Conservation (phyloP, 2,888 invertebrate genomes). For the Orthonevra nobilis region DNA sequence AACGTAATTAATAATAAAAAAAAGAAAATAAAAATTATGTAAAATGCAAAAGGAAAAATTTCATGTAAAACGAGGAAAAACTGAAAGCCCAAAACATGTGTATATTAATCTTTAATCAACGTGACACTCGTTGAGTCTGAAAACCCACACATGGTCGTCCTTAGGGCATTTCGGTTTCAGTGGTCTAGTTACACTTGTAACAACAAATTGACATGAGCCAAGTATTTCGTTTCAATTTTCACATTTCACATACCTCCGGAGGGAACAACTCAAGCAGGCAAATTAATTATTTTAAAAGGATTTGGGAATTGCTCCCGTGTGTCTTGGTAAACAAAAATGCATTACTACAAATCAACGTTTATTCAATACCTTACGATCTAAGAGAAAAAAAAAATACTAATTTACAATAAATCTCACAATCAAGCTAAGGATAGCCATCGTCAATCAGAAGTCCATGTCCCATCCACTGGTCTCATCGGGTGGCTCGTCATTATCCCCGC, state of each 20-base stretch:
- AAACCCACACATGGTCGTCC: neutral
- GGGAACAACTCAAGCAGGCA: neutral
- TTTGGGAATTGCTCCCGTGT: too few relatives aligned
- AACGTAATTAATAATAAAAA: constrained; percentile 41
- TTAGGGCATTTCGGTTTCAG: constrained; percentile 4
- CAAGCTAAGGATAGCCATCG: neutral
- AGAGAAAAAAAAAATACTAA: constrained; percentile 2
- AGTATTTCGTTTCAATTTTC: neutral
- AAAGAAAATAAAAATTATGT: neutral
- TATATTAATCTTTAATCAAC: constrained; percentile 36
- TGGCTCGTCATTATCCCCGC: constrained; percentile 89
- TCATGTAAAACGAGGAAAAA: neutral
- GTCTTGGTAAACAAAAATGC: too few relatives aligned
- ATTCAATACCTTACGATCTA: constrained; percentile 17
- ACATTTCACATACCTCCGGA: neutral
- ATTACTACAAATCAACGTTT: neutral
- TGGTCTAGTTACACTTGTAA: neutral
- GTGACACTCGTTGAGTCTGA: constrained; percentile 5
- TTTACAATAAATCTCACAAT: neutral
- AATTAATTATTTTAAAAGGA: neutral
- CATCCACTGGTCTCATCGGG: constrained; percentile 94
- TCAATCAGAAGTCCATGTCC: constrained; percentile 90
- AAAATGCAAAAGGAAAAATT: neutral
- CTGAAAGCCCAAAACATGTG: constrained; percentile 13
- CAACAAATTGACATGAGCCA: neutral